Evolutionary conservation across 2,888 invertebrate genomes (phyloP).

Genomic region (Imbricaverruca yamaguchii): DNA sequence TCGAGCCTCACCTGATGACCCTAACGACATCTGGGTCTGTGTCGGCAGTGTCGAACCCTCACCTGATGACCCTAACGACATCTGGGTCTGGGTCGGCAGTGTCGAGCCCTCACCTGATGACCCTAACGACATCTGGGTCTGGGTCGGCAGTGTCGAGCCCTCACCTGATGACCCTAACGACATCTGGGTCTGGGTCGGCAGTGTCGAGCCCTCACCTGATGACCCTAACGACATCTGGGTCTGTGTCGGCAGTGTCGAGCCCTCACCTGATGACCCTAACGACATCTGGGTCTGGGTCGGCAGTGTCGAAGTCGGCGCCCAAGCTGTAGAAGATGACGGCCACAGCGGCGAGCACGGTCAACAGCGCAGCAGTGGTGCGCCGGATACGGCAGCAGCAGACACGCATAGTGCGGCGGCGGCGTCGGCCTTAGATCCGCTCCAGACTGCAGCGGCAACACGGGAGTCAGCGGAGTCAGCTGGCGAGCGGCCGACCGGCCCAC

Average conservation of each 20-base stretch:
- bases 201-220: slow-evolving; percentile 24
- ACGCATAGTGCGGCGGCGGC: neutral
- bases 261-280: slow-evolving; percentile 30
- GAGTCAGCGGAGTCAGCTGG: too few species aligned
- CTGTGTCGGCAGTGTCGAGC: neutral
- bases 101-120: neutral
- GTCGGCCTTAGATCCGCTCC: too few species aligned
- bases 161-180: neutral
- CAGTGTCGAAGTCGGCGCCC: slow-evolving; percentile 26
- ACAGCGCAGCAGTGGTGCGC: slow-evolving; percentile 21
- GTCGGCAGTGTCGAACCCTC: neutral
- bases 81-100: neutral
- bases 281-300: slow-evolving; percentile 28
- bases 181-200: neutral
- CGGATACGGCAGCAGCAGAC: slow-evolving; percentile 22
- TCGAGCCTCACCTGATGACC: neutral
- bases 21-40: neutral
- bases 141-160: neutral
- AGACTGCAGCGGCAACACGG: too few species aligned
- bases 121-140: neutral
- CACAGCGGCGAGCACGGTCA: neutral
- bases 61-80: neutral
- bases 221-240: neutral
- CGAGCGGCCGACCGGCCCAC: too few species aligned
- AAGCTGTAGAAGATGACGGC: slow-evolving; percentile 24